Base-by-base conservation (phyloP, 2,888 invertebrate genomes). In the Drosophila rubida region DNA sequence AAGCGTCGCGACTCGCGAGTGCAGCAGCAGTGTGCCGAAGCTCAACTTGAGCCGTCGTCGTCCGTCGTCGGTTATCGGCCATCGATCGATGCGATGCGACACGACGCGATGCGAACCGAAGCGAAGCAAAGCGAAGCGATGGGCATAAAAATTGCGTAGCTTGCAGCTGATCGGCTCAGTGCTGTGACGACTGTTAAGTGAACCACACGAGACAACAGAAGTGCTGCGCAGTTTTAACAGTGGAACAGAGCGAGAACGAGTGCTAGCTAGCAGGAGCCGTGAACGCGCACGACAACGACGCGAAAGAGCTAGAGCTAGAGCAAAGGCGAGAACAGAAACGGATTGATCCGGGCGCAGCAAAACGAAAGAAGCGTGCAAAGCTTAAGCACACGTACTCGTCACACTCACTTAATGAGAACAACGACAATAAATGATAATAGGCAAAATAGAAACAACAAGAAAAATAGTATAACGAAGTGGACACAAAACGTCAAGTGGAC, bases 131-230 rank as follows among this genome's bases (percentile, higher is more conserved):
- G 16, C 39, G 51, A 39, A 16, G 35, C 23, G 59, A 16, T 48
- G 53, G 63, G 57, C 76, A 76, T 87, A 87, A 75, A 87, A 89
- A 88, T 80, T 81, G 80, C 76, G 82, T 58, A 53, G 53, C 45
- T 51, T 44, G 55, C 78, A 77, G 65, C 76, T 66, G 72, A 77
- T 78, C 67, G 68, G 60, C 55, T 90, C 83, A 90, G 90, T 90
- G 54, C 72, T 68, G 67, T 70, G 73, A 50, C 76, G 75, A 42
- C 50, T 67, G 84, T 75, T 80, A 70, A 80, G 62, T 51, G 64
- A 59, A 46, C 53, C 50, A 60, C 50, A 72, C 64, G 22, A 16
- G 4, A 27, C 4, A n/a, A n/a, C 32, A 2, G n/a, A n/a, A 49
- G 23, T 35, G 9, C 25, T n/a, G n/a, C n/a, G n/a, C n/a, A n/a